phyloP scores from a whole-genome alignment of 2,888 invertebrate species.

The Cistogaster globosa region DNA sequence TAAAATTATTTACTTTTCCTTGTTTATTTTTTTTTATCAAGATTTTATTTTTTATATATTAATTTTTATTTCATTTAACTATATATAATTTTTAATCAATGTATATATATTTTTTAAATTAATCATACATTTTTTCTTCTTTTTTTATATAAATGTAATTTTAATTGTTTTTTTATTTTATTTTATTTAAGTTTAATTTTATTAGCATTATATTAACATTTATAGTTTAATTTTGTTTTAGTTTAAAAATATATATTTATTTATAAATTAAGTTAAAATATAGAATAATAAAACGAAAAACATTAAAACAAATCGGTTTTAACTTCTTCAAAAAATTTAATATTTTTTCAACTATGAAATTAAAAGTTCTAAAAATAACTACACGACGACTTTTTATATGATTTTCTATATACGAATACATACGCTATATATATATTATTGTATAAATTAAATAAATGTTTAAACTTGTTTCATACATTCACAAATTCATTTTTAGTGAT shows the following conservation, averaged over 20 bases:
- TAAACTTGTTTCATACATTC: conserved; percentile 12
- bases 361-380: conserved; percentile 43
- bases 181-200: conserved; percentile 49
- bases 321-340: not conserved
- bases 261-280: conserved; percentile 54
- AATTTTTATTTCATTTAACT: conserved; percentile 68
- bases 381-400: conserved; percentile 60
- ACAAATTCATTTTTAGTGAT: conserved; percentile 23
- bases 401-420: conserved; percentile 51
- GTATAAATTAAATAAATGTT: conserved; percentile 44
- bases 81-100: conserved; percentile 67
- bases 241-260: conserved; percentile 46
- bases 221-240: conserved; percentile 56
- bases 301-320: conserved; percentile 53
- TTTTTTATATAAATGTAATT: conserved; percentile 58
- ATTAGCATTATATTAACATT: conserved; percentile 70
- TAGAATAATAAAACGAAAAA: conserved; percentile 58
- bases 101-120: conserved; percentile 48
- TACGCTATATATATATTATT: conserved; percentile 29
- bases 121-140: conserved; percentile 2
- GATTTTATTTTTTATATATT: conserved; percentile 27
- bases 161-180: conserved; percentile 36
- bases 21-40: conserved; percentile 62
- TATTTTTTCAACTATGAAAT: conserved; percentile 52
- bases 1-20: conserved; percentile 64